Percentiles rank a stretch among this genome's conserved stretches.
These are phyloP conservation scores for Sinopyrophorus schimmeli DNA, from an alignment of 2,888 invertebrate genomes.

Conservation along the genomic window DNA sequence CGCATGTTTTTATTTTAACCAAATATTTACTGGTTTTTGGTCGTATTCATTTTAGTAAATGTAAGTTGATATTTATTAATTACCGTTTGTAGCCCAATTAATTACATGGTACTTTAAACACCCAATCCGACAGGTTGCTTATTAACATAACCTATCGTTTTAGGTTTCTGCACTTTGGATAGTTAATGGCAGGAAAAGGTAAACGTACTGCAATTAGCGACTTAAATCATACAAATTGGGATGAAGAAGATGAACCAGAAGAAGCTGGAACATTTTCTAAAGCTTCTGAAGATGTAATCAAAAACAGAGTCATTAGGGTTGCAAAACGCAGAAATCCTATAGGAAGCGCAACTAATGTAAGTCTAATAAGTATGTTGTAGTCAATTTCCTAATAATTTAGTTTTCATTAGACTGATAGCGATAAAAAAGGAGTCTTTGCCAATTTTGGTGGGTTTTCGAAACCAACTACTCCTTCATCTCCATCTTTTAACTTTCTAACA, in stretches of 20 bases:
- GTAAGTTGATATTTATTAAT: background rate
- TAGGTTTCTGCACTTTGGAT: conserved; percentile 3
- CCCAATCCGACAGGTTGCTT: conserved; percentile 27
- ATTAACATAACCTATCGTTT: conserved; percentile 15
- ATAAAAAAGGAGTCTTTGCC: conserved; percentile 67
- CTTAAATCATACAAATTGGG: conserved; percentile 85
- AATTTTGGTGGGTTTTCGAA: conserved; percentile 70
- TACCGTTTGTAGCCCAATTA: too few relatives aligned
- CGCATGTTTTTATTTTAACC: conserved; percentile 16
- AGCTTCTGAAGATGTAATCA: conserved; percentile 71
- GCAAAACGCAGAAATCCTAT: conserved; percentile 68
- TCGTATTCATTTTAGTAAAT: conserved; percentile 2
- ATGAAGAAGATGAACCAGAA: conserved; percentile 74
- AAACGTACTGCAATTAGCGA: conserved; percentile 77
- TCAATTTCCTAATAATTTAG: background rate
- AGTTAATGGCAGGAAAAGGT: conserved; percentile 75
- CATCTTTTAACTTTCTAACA: conserved; percentile 65
- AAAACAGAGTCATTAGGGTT: conserved; percentile 76
- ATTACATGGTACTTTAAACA: background rate
- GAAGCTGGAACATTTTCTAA: conserved; percentile 73
- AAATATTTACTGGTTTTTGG: conserved; percentile 2
- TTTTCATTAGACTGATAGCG: conserved; percentile 44
- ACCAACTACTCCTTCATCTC: conserved; percentile 49
- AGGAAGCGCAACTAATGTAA: conserved; percentile 14
- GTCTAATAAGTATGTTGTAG: background rate